Conservation (phyloP, 2,797 vertebrate species). For the Labroides dimidiatus region DNA sequence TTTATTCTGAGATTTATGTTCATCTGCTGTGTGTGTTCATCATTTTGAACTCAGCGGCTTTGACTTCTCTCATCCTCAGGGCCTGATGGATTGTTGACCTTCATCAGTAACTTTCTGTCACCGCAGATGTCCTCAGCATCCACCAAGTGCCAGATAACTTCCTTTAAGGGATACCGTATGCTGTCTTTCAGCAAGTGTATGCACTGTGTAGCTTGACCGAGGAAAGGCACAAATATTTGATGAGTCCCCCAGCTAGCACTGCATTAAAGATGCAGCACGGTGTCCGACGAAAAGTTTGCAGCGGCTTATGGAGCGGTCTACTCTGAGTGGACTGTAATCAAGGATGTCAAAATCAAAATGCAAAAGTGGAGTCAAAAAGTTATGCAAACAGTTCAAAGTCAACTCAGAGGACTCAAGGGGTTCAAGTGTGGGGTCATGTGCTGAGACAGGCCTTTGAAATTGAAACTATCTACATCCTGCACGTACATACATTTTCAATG, state of each 20-base stretch:
- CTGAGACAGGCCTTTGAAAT: neutral
- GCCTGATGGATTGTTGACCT: conserved; percentile 70
- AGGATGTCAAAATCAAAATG: conserved; percentile 43
- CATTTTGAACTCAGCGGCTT: conserved; percentile 52
- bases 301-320: conserved; percentile 57
- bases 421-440: conserved; percentile 16
- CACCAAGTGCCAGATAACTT: conserved; percentile 48
- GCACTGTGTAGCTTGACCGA: conserved; percentile 67
- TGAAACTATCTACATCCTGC: conserved; percentile 14
- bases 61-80: conserved; percentile 33
- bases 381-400: conserved; percentile 38
- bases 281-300: conserved; percentile 65
- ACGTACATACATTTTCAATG: neutral
- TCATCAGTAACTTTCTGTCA: conserved; percentile 74
- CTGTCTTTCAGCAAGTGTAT: conserved; percentile 62
- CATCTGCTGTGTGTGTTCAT: conserved; percentile 43
- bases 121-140: conserved; percentile 62
- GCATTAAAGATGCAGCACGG: conserved; percentile 81
- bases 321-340: conserved; percentile 56
- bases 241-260: conserved; percentile 68
- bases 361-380: neutral
- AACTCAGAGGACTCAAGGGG: conserved; percentile 5
- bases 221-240: conserved; percentile 81
- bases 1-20: conserved; percentile 57
- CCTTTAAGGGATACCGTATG: conserved; percentile 35